These are phyloP conservation scores for Oryzias curvinotus DNA, from an alignment of 2,113 vertebrate species.

Conservation along the genomic window DNA sequence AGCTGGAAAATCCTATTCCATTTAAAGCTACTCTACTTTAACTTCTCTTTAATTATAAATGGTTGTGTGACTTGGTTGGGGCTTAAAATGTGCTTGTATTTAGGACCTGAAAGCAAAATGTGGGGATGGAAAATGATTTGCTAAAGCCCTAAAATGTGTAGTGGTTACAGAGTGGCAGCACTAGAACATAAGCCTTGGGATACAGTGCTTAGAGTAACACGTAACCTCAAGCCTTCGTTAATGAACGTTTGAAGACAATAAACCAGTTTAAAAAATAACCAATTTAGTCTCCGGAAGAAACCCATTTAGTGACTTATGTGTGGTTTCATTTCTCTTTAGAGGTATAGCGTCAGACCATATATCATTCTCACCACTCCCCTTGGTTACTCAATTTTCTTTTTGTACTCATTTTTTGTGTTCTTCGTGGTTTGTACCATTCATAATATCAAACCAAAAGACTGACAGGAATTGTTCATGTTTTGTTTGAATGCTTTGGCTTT, in stretches of 20 bases:
- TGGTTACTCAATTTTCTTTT: too few species aligned
- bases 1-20: slow-evolving; percentile 53
- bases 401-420: too few species aligned
- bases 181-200: background rate
- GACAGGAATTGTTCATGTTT: too few species aligned
- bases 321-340: too few species aligned
- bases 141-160: slow-evolving; percentile 20
- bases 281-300: too few species aligned
- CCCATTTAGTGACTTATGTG: too few species aligned
- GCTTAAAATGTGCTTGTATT: slow-evolving; percentile 40
- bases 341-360: too few species aligned
- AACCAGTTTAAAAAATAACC: slow-evolving; percentile 43
- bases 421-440: too few species aligned
- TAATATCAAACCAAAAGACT: too few species aligned
- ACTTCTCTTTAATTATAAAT: slow-evolving; percentile 74
- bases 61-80: slow-evolving; percentile 51
- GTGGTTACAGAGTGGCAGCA: slow-evolving; percentile 6
- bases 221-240: slow-evolving; percentile 25
- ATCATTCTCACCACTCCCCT: too few species aligned
- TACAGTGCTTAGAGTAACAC: slow-evolving; percentile 1
- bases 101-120: slow-evolving; percentile 37
- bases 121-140: slow-evolving; percentile 15
- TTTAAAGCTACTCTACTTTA: slow-evolving; percentile 59
- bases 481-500: too few species aligned
- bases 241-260: slow-evolving; percentile 14